A percentile compares a stretch with the other conserved stretches of the same genome.
phyloP scores from a whole-genome alignment of 2,113 vertebrate genomes.

The Hypomesus transpacificus region DNA sequence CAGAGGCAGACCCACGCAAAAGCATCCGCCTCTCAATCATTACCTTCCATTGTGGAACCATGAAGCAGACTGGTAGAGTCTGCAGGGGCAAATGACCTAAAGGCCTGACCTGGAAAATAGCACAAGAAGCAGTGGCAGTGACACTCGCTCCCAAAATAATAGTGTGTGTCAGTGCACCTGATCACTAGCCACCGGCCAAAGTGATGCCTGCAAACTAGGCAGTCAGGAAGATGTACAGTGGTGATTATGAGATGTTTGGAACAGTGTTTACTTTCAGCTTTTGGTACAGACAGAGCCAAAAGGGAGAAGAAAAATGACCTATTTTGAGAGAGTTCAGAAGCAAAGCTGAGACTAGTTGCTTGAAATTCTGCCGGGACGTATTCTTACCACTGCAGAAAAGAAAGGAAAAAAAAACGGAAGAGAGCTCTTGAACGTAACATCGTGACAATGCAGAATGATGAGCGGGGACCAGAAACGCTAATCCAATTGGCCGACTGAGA shows the following conservation, averaged over 20 bases:
- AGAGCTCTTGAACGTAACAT: constrained; percentile 15
- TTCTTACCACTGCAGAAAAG: neutral
- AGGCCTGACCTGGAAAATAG: constrained; percentile 71
- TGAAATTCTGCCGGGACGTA: neutral
- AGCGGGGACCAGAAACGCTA: constrained; percentile 35
- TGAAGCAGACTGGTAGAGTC: constrained; percentile 62
- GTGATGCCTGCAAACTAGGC: constrained; percentile 48
- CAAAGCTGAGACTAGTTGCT: neutral
- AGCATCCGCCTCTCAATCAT: constrained; percentile 65
- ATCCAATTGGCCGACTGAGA: constrained; percentile 53
- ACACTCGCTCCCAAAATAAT: constrained; percentile 59
- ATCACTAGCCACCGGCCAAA: constrained; percentile 59
- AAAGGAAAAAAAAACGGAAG: neutral
- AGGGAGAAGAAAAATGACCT: neutral
- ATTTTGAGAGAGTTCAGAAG: neutral
- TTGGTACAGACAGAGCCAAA: constrained; percentile 10
- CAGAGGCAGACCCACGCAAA: constrained; percentile 44
- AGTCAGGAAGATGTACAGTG: constrained; percentile 31
- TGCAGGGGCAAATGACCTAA: constrained; percentile 62
- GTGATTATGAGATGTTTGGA: constrained; percentile 34
- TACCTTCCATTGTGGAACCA: constrained; percentile 65
- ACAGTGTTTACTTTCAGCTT: neutral
- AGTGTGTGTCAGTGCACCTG: constrained; percentile 65
- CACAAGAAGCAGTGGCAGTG: constrained; percentile 62
- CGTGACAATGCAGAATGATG: constrained; percentile 38